Percentiles rank a stretch among this genome's conserved stretches.
Evolutionary conservation across 2,888 invertebrate species (phyloP).

Genomic region (Enchytraeus crypticus): DNA sequence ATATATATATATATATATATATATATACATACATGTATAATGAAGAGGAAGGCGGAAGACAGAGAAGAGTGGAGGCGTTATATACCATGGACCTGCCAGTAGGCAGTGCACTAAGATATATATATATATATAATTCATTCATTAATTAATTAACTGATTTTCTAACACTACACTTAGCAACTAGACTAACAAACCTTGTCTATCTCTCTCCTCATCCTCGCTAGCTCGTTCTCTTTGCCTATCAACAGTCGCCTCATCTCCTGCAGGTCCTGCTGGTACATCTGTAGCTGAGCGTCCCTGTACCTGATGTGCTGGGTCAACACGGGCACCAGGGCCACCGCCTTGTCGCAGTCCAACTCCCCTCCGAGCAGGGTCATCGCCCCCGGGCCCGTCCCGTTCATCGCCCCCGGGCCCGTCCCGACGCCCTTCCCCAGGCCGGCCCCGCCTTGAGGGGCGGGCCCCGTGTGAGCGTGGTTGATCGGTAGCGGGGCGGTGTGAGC

Average conservation of each 20-base stretch:
- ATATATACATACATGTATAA: too few species aligned
- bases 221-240: slow-evolving; percentile 58
- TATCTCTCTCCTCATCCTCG: slow-evolving; percentile 60
- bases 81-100: too few species aligned
- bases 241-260: slow-evolving; percentile 54
- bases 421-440: slow-evolving; percentile 11
- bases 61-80: too few species aligned
- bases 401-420: slow-evolving; percentile 39
- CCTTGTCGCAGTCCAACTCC: slow-evolving; percentile 36
- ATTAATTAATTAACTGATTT: too few species aligned
- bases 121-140: too few species aligned
- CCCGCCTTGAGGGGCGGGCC: background rate
- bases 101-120: too few species aligned
- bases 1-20: too few species aligned
- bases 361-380: slow-evolving; percentile 40
- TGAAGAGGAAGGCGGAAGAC: too few species aligned
- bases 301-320: slow-evolving; percentile 52
- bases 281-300: slow-evolving; percentile 52
- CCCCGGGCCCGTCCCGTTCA: slow-evolving; percentile 40
- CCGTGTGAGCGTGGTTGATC: background rate
- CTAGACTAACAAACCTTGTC: too few species aligned
- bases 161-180: too few species aligned
- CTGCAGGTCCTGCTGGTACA: slow-evolving; percentile 55
- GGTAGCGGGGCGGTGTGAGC: too few species aligned
- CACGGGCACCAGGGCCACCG: slow-evolving; percentile 48